These are phyloP conservation scores for Brachylomia viminalis DNA, from an alignment of 2,888 invertebrate genomes.

Conservation along the genomic window DNA sequence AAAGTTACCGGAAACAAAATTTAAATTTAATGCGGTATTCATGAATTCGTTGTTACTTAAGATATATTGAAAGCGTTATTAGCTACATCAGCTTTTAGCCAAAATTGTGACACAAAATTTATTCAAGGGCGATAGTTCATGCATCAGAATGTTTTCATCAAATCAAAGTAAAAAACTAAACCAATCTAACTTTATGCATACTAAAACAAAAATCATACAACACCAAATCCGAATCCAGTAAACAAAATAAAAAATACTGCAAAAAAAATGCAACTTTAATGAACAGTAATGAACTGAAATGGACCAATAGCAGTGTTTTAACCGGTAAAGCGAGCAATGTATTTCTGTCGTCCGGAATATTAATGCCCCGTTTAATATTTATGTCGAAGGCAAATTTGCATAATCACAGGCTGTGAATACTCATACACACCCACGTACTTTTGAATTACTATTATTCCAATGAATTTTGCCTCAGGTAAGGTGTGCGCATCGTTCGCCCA, in stretches of 20 bases:
- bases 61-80: background rate
- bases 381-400: constrained; percentile 89
- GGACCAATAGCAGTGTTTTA: constrained; percentile 77
- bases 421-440: constrained; percentile 78
- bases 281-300: constrained; percentile 76
- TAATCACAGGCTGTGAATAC: constrained; percentile 88
- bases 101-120: background rate
- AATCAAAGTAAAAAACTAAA: background rate
- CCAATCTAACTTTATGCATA: background rate
- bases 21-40: background rate
- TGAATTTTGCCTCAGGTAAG: constrained; percentile 83
- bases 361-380: constrained; percentile 90
- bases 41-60: background rate
- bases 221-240: background rate
- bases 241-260: constrained; percentile 34
- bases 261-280: constrained; percentile 74
- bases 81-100: background rate
- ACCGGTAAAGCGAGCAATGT: constrained; percentile 86
- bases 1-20: background rate
- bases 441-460: constrained; percentile 86
- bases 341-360: constrained; percentile 89
- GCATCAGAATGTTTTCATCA: background rate
- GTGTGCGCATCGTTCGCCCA: constrained; percentile 62
- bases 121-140: background rate
- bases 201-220: background rate